Base-by-base conservation (phyloP, 2,113 vertebrate genomes). In the Polypterus bichir region DNA sequence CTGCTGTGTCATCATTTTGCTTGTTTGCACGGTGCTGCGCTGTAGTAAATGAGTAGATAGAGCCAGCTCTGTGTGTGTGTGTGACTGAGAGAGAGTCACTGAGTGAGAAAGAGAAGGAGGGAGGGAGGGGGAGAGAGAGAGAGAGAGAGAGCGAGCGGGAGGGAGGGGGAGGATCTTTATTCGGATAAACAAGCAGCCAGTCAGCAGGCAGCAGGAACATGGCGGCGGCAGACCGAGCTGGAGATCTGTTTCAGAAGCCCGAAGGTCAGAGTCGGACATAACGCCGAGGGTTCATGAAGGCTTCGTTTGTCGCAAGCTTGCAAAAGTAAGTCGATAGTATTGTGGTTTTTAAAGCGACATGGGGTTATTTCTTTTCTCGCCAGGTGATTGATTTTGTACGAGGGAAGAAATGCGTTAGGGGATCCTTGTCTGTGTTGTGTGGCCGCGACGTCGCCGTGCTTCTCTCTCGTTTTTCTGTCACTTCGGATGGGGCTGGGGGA, bases 201-300 rank as follows among this genome's bases (percentile, higher is more conserved):
- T 78, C 77, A 78, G 77, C 81, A 76, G 60, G 79, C 65, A 77
- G 76, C 77, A 77, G 70, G 78, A 86, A 88, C 82, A 88, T 88
- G 86, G 86, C 86, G 74, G 74, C 71, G 81, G 81, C 80, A 76
- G 78, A 77, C 79, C 80, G 73, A 83, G 83, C 81, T 77, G 64
- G 77, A 80, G 79, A 77, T 80, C 82, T 78, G 82, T 81, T 85
- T 74, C 78, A 75, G 77, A 74, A 73, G 77, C 66, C 76, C 82
- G 81, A 86, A 86, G 86, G 84, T 88, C 86, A 86, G 86, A 80
- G 69, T 73, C 49, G 70, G 70, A 72, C 64, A 69, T 70, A 67
- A 66, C 66, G 67, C 70, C 68, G 72, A 69, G 82, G 61, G 77
- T 82, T 77, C 82, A 83, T 75, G 72, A 64, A 65, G 59, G 63